Conservation (phyloP, 2,797 vertebrate species). For the Sebastiscus albofasciatus region DNA sequence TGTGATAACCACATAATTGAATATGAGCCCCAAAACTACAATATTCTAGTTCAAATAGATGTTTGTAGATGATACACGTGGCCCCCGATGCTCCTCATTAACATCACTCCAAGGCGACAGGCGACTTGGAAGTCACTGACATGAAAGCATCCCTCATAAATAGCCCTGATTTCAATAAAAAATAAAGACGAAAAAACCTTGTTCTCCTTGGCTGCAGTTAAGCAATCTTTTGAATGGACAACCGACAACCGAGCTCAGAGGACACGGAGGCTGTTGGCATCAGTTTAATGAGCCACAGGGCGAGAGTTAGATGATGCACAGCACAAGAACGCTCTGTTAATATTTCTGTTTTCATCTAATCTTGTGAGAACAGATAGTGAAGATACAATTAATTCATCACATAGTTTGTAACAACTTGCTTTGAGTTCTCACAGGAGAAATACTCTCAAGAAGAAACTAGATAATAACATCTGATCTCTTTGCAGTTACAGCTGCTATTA, state of each 20-base stretch:
- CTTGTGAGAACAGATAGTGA: not conserved
- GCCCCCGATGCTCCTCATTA: constrained; percentile 36
- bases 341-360: not conserved
- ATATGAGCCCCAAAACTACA: not conserved
- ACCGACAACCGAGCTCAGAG: not conserved
- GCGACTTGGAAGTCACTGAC: constrained; percentile 20
- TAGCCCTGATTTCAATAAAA: constrained; percentile 28
- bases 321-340: not conserved
- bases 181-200: constrained; percentile 7
- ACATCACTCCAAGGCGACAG: constrained; percentile 18
- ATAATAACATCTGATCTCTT: not conserved
- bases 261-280: not conserved
- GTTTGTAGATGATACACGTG: not conserved
- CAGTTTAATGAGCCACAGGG: constrained; percentile 32
- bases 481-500: not conserved
- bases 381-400: not conserved
- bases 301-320: not conserved
- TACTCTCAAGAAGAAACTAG: not conserved
- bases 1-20: constrained; percentile 21
- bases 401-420: not conserved
- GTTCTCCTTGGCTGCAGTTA: constrained; percentile 10
- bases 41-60: constrained; percentile 21
- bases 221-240: constrained; percentile 7
- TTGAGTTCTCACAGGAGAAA: not conserved
- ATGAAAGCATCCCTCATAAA: constrained; percentile 34